Evolutionary conservation across 2,797 vertebrate species (phyloP), one percentile per base, ranked within the genome.

Genomic region (Ammospiza maritima): DNA sequence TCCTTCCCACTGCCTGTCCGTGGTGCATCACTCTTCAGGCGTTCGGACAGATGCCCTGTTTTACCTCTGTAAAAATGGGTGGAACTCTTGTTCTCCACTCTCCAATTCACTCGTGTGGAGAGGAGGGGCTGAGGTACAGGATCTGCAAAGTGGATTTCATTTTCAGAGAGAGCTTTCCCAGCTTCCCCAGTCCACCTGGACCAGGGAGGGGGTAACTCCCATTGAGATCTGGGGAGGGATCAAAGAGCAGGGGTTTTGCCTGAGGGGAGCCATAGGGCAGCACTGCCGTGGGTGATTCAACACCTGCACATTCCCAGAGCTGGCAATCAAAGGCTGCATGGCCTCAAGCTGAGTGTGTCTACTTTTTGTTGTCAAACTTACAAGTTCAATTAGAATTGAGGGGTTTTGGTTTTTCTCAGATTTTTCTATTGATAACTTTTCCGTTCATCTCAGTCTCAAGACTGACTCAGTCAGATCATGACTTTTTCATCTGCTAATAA

Each of bases 261-360:
- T 3, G 1, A 70, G 72, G 85, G 73, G 56, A 56, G 56, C 60
- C 0, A 0, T 58, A 64, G 75, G 92, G 38, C 79, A 81, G 70
- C 60, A 61, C 30, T 88, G 76, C 76, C 9, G 0, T 81, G 73
- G 67, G 44, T 91, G 67, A 88, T 94, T 83, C 90, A 76, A 88
- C 91, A 88, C 92, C 93, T 91, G 92, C 10, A 0, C 42, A 11
- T 84, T 91, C 85, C 78, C 89, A 48, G 73, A 42, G 69, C 50
- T 92, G 89, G 87, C 94, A 94, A 56, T 91, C 92, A 95, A 86
- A 88, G 79, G 48, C 89, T 96, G 48, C 74, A 11, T 54, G 60
- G 79, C 92, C 94, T 9, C 2, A 3, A 85, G 92, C 76, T 56
- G 11, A 74, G 45, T 45, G 7, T 16, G 22, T 86, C 88, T 90